phyloP scores from a whole-genome alignment of 1,140 invertebrate genomes.

The Zaprionus capensis region DNA sequence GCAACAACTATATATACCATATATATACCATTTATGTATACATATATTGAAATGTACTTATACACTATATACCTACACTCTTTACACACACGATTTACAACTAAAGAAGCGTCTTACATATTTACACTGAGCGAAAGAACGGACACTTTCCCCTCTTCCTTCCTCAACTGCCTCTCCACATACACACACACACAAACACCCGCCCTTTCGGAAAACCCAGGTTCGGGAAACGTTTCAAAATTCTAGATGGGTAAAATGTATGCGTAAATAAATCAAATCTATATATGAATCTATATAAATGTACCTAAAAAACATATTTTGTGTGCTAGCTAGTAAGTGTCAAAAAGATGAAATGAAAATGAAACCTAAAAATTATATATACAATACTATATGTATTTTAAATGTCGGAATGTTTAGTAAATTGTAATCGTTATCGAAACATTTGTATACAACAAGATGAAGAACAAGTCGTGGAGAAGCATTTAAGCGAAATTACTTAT shows the following conservation, averaged over 20 bases:
- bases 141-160: background rate
- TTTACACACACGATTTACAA: constrained; percentile 53
- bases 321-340: constrained; percentile 82
- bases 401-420: constrained; percentile 68
- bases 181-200: constrained; percentile 17
- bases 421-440: constrained; percentile 57
- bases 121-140: constrained; percentile 20
- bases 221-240: constrained; percentile 51
- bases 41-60: constrained; percentile 78
- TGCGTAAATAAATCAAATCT: constrained; percentile 65
- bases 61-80: constrained; percentile 70
- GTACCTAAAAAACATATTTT: constrained; percentile 82
- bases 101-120: constrained; percentile 18
- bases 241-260: constrained; percentile 74
- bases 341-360: constrained; percentile 52
- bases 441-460: constrained; percentile 37
- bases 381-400: constrained; percentile 53
- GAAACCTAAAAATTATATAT: constrained; percentile 53
- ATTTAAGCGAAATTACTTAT: constrained; percentile 55
- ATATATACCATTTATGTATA: constrained; percentile 44
- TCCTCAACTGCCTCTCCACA: constrained; percentile 16
- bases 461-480: constrained; percentile 48
- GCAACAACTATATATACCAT: constrained; percentile 56
- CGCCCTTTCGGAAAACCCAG: constrained; percentile 52
- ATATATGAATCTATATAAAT: constrained; percentile 71